Evolutionary conservation across 2,113 vertebrate species (phyloP).

Genomic region (Anthoscopus minutus): DNA sequence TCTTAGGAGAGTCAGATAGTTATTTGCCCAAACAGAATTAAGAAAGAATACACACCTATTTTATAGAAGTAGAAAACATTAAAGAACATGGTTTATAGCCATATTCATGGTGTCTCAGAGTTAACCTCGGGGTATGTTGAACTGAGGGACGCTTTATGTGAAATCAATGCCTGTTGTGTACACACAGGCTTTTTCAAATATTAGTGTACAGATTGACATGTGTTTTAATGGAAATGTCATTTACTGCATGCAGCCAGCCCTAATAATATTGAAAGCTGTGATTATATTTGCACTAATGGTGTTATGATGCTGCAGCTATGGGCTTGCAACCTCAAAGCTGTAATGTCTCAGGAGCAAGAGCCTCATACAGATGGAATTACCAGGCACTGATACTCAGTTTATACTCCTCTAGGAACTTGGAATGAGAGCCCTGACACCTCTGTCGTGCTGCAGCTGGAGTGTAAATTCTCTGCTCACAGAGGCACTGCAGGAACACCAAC

Average conservation of each 20-base stretch:
- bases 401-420: background rate
- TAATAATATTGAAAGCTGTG: background rate
- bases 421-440: background rate
- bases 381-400: background rate
- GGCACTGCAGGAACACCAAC: background rate
- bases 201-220: background rate
- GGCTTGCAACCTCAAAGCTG: background rate
- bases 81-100: background rate
- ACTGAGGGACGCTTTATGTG: background rate
- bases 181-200: background rate
- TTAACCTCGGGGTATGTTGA: background rate
- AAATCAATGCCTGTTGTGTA: background rate
- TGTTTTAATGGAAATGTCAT: constrained; percentile 23
- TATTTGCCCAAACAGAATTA: background rate
- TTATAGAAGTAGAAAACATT: background rate
- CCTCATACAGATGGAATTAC: background rate
- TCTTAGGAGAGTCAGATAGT: background rate
- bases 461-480: background rate
- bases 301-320: background rate
- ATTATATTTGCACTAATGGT: background rate
- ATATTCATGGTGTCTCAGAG: background rate
- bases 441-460: background rate
- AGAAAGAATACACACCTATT: background rate
- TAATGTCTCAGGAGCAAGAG: background rate
- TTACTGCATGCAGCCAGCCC: background rate